Base-by-base conservation (phyloP, 2,113 vertebrate genomes). In the Leptobrachium ailaonicum region DNA sequence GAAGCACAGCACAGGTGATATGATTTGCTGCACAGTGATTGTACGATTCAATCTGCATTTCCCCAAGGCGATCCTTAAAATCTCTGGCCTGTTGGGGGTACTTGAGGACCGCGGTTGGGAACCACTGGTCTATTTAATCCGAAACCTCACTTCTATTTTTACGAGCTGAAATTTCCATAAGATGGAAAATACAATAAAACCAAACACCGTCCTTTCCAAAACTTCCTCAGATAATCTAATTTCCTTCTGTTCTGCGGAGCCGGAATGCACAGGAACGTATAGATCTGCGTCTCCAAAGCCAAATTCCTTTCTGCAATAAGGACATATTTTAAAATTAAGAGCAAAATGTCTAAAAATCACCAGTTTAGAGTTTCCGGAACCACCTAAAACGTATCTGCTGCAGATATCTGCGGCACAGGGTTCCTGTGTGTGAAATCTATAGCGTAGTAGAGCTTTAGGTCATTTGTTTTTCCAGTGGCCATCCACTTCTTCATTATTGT, bases 111-210 rank as follows among this genome's bases (percentile, higher is more conserved):
- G 20, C 20, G 20, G 20, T 32, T 32, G 20, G 20, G 20, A 32
- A 32, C 20, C 20, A 32, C 20, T 32, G 20, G 20, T 66, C 53
- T 66, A 76, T 76, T 41, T 50, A 20, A 53, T 64, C 63, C 40
- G 4, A 20, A 42, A 32, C 4, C 13, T 66, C 63, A 20, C 62
- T 66, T 14, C 44, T 32, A 1, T 32, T 11, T 75, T 75, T 75
- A 75, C 20, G 44, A 47, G 73, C 73, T 47, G 32, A 66, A 11
- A 66, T 66, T 45, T 41, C 11, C 41, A 10, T 47, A 58, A 54
- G 58, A 14, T 40, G 66, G 66, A 69, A 60, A 43, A 69, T 42
- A 69, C 66, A 44, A 43, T 69, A 69, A 69, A 69, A 13, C 44
- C 66, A 44, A 12, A 69, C 44, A 43, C 66, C 3, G 6, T 13